These are phyloP conservation scores for Acropora tenuis DNA, from an alignment of 64 coral and sea anemone genomes.

Conservation along the genomic window DNA sequence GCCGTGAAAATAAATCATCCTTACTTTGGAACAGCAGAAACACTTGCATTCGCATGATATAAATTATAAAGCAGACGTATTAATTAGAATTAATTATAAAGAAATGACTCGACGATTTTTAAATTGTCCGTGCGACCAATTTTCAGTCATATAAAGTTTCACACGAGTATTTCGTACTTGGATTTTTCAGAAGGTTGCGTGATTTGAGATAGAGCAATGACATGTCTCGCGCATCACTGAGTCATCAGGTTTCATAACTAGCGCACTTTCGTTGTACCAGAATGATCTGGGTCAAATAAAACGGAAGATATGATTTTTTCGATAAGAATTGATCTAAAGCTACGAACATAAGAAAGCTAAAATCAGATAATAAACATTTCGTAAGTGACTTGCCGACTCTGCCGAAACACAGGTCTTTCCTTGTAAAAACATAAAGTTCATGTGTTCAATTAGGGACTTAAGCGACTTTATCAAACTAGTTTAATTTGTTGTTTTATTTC, in stretches of 20 bases:
- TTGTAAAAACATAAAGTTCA: too few species aligned
- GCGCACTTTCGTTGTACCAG: not conserved
- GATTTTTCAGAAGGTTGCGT: slow-evolving; percentile 8
- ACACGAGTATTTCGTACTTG: not conserved
- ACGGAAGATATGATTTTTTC: too few species aligned
- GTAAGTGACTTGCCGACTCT: too few species aligned
- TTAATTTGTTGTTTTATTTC: too few species aligned
- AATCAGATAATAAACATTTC: too few species aligned
- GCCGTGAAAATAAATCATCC: slow-evolving; percentile 1
- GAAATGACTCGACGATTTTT: slow-evolving; percentile 7
- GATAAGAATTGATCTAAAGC: too few species aligned
- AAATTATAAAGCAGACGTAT: not conserved
- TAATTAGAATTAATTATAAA: slow-evolving; percentile 1
- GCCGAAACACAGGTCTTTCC: too few species aligned
- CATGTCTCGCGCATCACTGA: not conserved
- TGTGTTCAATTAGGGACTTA: too few species aligned
- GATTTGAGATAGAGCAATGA: not conserved
- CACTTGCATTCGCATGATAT: not conserved
- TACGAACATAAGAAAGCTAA: too few species aligned
- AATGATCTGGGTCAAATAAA: too few species aligned
- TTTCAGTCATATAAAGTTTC: slow-evolving; percentile 20
- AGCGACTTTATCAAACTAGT: too few species aligned
- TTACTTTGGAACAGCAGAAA: slow-evolving; percentile 18
- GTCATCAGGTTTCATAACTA: slow-evolving; percentile 13
- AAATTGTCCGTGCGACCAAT: slow-evolving; percentile 10